Evolutionary conservation across 2,888 invertebrate species (phyloP), one percentile per base, ranked within the genome.

Genomic region (Pachliopta kotzebuea): DNA sequence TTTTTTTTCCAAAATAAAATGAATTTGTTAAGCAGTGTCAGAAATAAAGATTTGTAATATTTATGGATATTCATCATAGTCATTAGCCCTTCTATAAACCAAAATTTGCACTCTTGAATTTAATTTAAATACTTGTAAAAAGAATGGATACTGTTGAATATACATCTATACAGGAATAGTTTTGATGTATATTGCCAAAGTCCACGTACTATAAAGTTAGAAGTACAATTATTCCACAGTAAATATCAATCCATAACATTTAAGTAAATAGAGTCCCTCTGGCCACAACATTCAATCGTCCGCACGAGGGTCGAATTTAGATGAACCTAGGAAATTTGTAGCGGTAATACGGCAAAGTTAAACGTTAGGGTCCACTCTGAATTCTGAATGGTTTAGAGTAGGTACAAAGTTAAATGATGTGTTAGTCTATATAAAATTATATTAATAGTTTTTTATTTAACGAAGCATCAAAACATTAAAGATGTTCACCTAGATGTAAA

Each of bases 211-310:
- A 52, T 14, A 9, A 52, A 52, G 21, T 52, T 52, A 21, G 50
- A 8, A 20, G 21, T 14, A 52, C 21, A 21, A 52, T 57, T 18
- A n/a, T 45, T 42, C 23, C 31, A 14, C 37, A 57, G 56, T 57
- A 52, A 56, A 52, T 57, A 52, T 56, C 82, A 81, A 83, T 77
- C 81, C 77, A 86, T 88, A 89, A 88, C 80, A 88, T 81, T 84
- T 79, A 81, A 83, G 83, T 81, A 52, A 21, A 52, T 52, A 84
- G 83, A 84, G 83, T 83, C 87, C 85, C 84, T 82, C 83, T 85
- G 86, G 83, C 84, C 86, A 87, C 88, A 89, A 88, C 89, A 89
- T 90, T 90, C 89, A 89, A 89, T 90, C 89, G 90, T 84, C 82
- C 81, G 85, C 73, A 81, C 89, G 88, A 83, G 82, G 86, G 84